Evolutionary conservation across 2,113 vertebrate genomes (phyloP).

Genomic region (Sceloporus undulatus): DNA sequence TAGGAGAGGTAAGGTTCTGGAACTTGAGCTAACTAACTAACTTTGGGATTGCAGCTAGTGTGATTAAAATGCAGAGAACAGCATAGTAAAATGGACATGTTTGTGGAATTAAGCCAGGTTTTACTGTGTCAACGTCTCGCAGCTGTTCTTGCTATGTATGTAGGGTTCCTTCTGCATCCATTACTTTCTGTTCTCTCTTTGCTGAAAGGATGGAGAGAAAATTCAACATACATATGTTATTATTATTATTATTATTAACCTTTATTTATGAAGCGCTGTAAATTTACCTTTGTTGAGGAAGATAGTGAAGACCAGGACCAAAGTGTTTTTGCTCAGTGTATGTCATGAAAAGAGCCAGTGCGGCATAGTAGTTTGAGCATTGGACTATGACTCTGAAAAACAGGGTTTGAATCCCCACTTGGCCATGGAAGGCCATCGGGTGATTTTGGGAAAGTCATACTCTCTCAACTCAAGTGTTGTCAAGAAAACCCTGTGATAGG

Average conservation of each 20-base stretch:
- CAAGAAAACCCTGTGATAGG: neutral
- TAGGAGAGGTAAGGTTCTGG: neutral
- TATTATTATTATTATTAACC: too few species aligned
- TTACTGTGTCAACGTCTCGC: neutral
- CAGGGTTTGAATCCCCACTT: neutral
- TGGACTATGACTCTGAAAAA: neutral
- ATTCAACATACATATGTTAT: neutral
- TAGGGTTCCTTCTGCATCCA: neutral
- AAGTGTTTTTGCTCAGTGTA: neutral
- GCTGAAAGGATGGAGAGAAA: neutral
- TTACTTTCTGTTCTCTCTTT: neutral
- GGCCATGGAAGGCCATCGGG: neutral
- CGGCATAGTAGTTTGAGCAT: too few species aligned
- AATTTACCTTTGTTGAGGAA: neutral
- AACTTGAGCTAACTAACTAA: neutral
- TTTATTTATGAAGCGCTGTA: too few species aligned
- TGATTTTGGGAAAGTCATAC: neutral
- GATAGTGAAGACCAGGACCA: neutral
- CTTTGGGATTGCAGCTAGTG: neutral
- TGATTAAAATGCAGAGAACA: slow-evolving; percentile 22
- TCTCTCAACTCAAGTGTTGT: neutral
- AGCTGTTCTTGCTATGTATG: neutral
- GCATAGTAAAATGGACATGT: neutral
- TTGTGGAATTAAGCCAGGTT: neutral
- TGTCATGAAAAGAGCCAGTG: neutral